Conservation (phyloP, 2,113 vertebrate species). For the Cyrtonyx montezumae region DNA sequence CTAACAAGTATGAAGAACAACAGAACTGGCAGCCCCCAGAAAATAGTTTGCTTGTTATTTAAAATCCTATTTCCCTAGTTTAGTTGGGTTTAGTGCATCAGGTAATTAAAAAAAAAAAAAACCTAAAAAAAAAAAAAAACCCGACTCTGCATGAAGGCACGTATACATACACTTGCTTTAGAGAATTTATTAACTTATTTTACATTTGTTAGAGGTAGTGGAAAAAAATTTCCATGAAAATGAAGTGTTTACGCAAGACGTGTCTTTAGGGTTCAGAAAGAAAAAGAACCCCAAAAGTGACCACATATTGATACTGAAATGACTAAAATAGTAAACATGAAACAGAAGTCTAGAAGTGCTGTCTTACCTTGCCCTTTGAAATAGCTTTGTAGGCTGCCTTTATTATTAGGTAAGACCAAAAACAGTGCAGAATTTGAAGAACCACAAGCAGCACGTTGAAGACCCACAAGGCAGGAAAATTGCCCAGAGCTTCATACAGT, state of each 20-base stretch:
- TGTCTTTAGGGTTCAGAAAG: not conserved
- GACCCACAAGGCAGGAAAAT: conserved; percentile 95
- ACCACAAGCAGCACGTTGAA: conserved; percentile 90
- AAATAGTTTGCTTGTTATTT: not conserved
- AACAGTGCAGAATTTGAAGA: conserved; percentile 90
- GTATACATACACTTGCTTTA: not conserved
- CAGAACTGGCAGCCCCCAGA: not conserved
- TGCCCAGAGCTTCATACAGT: conserved; percentile 96
- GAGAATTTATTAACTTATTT: not conserved
- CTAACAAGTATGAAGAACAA: not conserved
- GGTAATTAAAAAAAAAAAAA: not conserved
- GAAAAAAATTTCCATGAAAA: not conserved
- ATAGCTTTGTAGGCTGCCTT: conserved; percentile 92
- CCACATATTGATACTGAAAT: not conserved
- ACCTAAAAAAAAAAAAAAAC: too few species aligned
- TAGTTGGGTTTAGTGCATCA: not conserved
- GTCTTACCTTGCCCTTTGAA: conserved; percentile 94
- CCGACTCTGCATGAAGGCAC: not conserved
- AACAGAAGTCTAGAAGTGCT: not conserved
- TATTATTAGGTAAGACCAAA: conserved; percentile 96
- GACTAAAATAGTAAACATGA: not conserved
- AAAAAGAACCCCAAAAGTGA: not conserved
- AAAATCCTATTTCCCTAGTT: not conserved
- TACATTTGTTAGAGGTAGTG: not conserved
- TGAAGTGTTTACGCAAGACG: not conserved